A percentile compares a stretch with the other conserved stretches of the same genome.
Conservation (phyloP, 35 echinoderm and acorn worm species). For the Strongylocentrotus purpuratus region DNA sequence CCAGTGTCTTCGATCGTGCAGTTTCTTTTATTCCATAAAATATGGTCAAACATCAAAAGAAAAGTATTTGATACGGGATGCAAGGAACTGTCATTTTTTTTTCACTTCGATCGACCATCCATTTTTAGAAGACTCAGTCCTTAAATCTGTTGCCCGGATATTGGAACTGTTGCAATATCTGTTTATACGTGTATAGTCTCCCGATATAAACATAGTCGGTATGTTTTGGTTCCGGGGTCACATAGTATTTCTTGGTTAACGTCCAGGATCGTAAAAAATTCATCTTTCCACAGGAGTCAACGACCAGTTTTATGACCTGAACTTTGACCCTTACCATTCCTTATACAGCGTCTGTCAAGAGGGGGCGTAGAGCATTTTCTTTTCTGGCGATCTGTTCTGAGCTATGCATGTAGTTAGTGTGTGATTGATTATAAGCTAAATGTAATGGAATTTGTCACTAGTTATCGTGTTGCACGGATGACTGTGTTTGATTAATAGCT, state of each 20-base stretch:
- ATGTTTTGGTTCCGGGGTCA: constrained; percentile 40
- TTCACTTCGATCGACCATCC: not conserved
- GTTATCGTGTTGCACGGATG: too few relatives aligned
- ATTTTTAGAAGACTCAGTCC: not conserved
- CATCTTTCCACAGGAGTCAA: not conserved
- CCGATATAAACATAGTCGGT: not conserved
- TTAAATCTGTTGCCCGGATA: not conserved
- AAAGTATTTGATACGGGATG: not conserved
- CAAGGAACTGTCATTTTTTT: not conserved
- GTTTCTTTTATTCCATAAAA: too few relatives aligned
- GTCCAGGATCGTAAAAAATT: constrained; percentile 36
- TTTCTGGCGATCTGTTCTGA: not conserved
- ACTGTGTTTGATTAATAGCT: too few relatives aligned
- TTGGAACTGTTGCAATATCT: not conserved
- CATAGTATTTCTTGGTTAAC: constrained; percentile 38
- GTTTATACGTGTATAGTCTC: not conserved
- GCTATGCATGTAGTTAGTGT: not conserved
- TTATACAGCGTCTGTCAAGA: not conserved
- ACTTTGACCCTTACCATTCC: not conserved
- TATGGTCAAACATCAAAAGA: not conserved
- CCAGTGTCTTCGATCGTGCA: too few relatives aligned
- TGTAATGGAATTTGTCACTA: too few relatives aligned
- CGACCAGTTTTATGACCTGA: constrained; percentile 39
- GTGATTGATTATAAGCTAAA: not conserved
- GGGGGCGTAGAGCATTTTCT: not conserved